Evolutionary conservation across 1,140 invertebrate species (phyloP), one percentile per base, ranked within the genome.

Genomic region (Drosophila kohkoa): DNA sequence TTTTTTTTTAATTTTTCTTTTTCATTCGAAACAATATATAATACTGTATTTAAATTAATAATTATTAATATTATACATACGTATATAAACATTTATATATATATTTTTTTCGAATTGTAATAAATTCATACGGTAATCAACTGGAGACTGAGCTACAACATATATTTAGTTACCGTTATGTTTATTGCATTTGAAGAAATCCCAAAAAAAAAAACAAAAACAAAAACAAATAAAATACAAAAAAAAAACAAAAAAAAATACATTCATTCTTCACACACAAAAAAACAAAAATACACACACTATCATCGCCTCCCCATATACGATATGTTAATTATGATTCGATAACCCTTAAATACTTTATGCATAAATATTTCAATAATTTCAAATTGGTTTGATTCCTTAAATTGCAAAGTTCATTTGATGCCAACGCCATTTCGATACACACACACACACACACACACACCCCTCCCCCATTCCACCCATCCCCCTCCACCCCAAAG

Each of bases 111-210:
- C 20, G 20, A 77, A 69, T 62, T 87, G 82, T 79, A 87, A 87
- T 87, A 79, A 83, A 82, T 70, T 79, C 59, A 79, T 54, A 74
- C 88, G 82, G 78, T 85, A 91, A 91, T 91, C 85, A 83, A 89
- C 83, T 91, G 88, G 88, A 91, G 88, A 91, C 88, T 91, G 88
- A 91, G 89, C 88, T 91, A 91, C 88, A 91, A 91, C 83, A 85
- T 91, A 88, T 83, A 88, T 91, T 91, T 91, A 89, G 79, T 91
- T 91, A 91, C 77, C 88, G 82, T 83, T 88, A 88, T 83, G 74
- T 90, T 91, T 88, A 81, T 83, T 90, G 75, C 80, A 88, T 68
- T 74, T 77, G 41, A 73, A 69, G 64, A 76, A 62, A 57, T 25
- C 13, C 13, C 5, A 10, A 46, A 15, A 55, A 46, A 32, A 13